phyloP scores from a whole-genome alignment of 2,888 invertebrate genomes.

The Xestia xanthographa region DNA sequence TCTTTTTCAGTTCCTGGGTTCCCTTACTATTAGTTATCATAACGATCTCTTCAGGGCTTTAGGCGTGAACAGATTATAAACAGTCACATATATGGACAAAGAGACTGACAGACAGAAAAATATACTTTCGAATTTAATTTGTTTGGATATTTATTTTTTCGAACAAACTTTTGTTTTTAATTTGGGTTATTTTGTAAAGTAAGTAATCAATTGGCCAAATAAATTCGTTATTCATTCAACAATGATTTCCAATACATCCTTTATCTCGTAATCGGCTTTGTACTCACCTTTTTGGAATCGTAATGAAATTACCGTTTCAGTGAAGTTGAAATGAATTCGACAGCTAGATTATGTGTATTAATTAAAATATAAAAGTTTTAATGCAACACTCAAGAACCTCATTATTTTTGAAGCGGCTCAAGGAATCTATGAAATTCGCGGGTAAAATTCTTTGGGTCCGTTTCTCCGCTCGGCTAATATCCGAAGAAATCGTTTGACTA shows the following conservation, averaged over 20 bases:
- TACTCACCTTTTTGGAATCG: not conserved
- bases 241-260: conserved; percentile 1
- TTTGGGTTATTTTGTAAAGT: not conserved
- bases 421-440: conserved; percentile 53
- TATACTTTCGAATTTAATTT: not conserved
- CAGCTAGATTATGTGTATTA: conserved; percentile 40
- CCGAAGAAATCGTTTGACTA: conserved; percentile 57
- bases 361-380: conserved; percentile 67
- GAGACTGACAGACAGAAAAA: not conserved
- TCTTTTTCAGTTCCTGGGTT: not conserved
- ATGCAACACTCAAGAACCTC: conserved; percentile 59
- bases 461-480: conserved; percentile 56
- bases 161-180: not conserved
- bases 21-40: no score
- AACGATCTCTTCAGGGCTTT: not conserved
- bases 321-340: conserved; percentile 37
- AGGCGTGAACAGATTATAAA: not conserved
- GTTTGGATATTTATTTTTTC: no score
- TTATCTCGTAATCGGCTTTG: not conserved
- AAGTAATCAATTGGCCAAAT: conserved; percentile 3
- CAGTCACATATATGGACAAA: not conserved
- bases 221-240: not conserved
- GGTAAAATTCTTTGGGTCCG: conserved; percentile 47
- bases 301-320: conserved; percentile 18
- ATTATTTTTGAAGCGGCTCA: conserved; percentile 66